Evolutionary conservation across 2,797 vertebrate species (phyloP).

Genomic region (Clarias platycephalus): DNA sequence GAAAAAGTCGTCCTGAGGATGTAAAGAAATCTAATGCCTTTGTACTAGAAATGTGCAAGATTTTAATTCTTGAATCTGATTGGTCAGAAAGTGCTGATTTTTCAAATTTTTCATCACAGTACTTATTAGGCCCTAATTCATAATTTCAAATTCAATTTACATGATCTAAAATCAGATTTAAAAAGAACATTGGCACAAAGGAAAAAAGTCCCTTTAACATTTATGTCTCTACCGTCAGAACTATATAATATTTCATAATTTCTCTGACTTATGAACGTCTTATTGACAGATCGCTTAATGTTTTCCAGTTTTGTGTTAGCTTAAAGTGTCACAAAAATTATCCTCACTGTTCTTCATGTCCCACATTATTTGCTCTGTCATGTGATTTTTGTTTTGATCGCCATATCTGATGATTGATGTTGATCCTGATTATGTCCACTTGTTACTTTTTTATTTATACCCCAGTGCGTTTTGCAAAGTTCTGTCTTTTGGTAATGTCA

Average conservation of each 20-base stretch:
- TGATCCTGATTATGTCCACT: not conserved
- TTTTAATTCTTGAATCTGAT: not conserved
- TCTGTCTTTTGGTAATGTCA: not conserved
- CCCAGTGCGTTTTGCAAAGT: not conserved
- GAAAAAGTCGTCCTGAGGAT: not conserved
- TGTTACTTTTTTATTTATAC: not conserved
- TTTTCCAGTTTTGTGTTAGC: not conserved
- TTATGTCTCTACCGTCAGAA: not conserved
- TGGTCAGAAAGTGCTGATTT: not conserved
- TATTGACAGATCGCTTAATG: not conserved
- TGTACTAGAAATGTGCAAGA: not conserved
- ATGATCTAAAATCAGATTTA: not conserved
- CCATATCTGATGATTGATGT: not conserved
- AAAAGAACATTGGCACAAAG: not conserved
- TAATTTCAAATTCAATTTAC: not conserved
- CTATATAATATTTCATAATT: not conserved
- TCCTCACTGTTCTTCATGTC: not conserved
- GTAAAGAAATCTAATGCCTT: not conserved
- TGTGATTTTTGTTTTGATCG: not conserved
- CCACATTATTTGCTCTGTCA: not conserved
- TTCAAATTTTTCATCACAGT: not conserved
- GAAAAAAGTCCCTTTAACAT: not conserved
- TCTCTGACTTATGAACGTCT: not conserved
- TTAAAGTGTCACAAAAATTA: not conserved
- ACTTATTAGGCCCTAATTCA: not conserved